These are phyloP conservation scores for Ichneumoninae sp. DNA, from an alignment of 2,888 invertebrate species.

Conservation along the genomic window DNA sequence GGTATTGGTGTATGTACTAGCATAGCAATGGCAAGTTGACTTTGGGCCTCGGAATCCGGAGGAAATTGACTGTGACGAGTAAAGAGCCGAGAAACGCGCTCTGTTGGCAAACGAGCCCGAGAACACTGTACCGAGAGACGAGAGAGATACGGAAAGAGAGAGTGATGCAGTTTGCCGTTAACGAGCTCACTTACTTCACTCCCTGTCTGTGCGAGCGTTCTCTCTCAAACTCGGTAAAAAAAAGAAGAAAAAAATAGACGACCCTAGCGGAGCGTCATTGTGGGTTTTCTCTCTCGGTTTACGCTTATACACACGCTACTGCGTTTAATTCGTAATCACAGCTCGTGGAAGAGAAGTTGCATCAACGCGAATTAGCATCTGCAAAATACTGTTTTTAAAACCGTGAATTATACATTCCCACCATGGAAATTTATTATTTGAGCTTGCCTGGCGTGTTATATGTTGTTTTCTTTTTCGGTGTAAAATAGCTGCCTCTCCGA, in stretches of 20 bases:
- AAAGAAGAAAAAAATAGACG: not conserved
- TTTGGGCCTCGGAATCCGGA: constrained; percentile 49
- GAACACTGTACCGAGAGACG: constrained; percentile 41
- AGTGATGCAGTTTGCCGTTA: constrained; percentile 35
- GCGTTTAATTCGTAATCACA: constrained; percentile 43
- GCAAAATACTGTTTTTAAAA: constrained; percentile 4
- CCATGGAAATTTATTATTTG: not conserved
- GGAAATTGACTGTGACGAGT: constrained; percentile 65
- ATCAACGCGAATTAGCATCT: constrained; percentile 1
- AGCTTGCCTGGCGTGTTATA: not conserved
- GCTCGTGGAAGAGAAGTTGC: constrained; percentile 11
- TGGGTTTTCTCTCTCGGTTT: not conserved
- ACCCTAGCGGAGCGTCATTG: not conserved
- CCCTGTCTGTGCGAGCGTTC: constrained; percentile 24
- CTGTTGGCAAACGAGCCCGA: constrained; percentile 25
- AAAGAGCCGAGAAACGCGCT: constrained; percentile 35
- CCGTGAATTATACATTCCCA: not conserved
- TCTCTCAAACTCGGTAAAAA: constrained; percentile 15
- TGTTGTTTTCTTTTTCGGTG: not conserved
- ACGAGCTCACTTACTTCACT: constrained; percentile 48
- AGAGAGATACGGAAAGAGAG: constrained; percentile 13
- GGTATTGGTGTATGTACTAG: constrained; percentile 17
- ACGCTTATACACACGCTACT: constrained; percentile 12
- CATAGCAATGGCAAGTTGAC: constrained; percentile 50
- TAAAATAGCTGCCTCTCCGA: not conserved